A percentile compares a stretch with the other conserved stretches of the same genome.
These are phyloP conservation scores for Mnemiopsis leidyi DNA, from an alignment of 37 sponge, comb jelly and placozoan genomes.

Conservation along the genomic window DNA sequence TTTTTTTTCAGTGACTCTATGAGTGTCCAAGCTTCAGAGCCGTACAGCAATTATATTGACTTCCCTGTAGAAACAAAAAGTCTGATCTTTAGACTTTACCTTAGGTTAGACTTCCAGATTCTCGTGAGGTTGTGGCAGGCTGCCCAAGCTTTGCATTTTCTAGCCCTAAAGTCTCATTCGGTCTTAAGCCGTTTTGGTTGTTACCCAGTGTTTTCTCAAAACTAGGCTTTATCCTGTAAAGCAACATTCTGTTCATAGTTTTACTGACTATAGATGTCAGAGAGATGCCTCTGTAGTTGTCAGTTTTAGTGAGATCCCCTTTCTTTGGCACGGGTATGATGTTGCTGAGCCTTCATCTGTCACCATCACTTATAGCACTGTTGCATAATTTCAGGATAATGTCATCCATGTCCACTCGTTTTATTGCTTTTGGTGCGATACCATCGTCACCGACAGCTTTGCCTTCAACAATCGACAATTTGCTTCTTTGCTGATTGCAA, in stretches of 20 bases:
- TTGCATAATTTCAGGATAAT: too few species aligned
- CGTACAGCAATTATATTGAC: background rate
- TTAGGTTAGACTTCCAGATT: background rate
- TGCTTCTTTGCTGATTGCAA: too few species aligned
- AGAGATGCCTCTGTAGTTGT: too few species aligned
- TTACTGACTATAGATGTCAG: background rate
- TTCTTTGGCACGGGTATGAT: too few species aligned
- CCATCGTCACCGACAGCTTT: too few species aligned
- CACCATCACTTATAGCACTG: too few species aligned
- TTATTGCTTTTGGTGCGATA: background rate
- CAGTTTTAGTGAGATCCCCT: too few species aligned
- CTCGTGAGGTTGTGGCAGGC: background rate
- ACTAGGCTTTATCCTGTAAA: background rate
- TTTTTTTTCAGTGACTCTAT: background rate
- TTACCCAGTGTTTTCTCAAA: background rate
- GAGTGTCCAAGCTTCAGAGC: background rate
- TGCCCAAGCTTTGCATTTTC: background rate
- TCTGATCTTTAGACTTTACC: background rate
- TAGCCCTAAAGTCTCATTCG: background rate
- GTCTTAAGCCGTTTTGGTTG: background rate
- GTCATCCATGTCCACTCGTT: background rate
- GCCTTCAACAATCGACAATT: too few species aligned
- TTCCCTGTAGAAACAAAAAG: background rate
- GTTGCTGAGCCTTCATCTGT: too few species aligned
- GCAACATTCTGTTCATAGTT: background rate